Base-by-base conservation (phyloP, 1,140 invertebrate genomes). In the Gryllus bimaculatus region DNA sequence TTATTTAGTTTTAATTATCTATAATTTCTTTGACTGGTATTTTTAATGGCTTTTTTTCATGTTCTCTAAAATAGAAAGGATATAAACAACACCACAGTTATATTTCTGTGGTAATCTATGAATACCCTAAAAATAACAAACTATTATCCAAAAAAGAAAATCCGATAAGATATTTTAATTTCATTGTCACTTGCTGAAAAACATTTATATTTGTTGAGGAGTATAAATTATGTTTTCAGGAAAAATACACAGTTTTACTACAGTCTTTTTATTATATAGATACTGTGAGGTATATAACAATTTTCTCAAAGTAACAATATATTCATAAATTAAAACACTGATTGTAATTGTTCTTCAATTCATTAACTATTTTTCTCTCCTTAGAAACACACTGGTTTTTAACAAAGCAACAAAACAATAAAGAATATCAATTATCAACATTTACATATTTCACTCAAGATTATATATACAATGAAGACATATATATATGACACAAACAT, bases 301-400 rank as follows among this genome's bases (percentile, higher is more conserved):
- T 66, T 66, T 66, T 66, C 54, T 66, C 18, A 66, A 66, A 66
- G 54, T 66, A 66, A 66, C 54, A 66, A 66, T 66, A 66, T 66
- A 66, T 66, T 66, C 18, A 13, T 13, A 66, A 66, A 66, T 66
- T 66, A 66, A 66, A 66, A 66, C 54, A 66, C 54, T 66, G 10
- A 66, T 66, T 66, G 10, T 18, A 10, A 66, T 66, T 13, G 18
- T 66, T 66, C 54, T 18, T 13, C 54, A 13, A 18, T 13, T 66
- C 10, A 13, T 10, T 66, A 18, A 18, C 10, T 66, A 13, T 10
- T 18, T 13, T 18, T 7, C 54, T 66, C 54, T 66, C 10, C 18
- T 66, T 7, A 13, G 10, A 66, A 18, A 66, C 10, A 66, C 18
- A 66, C 18, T 66, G 18, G 0, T 66, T 66, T 18, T 66, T 66